phyloP scores from a whole-genome alignment of 92 coral and sea anemone species.

The Porites rus region DNA sequence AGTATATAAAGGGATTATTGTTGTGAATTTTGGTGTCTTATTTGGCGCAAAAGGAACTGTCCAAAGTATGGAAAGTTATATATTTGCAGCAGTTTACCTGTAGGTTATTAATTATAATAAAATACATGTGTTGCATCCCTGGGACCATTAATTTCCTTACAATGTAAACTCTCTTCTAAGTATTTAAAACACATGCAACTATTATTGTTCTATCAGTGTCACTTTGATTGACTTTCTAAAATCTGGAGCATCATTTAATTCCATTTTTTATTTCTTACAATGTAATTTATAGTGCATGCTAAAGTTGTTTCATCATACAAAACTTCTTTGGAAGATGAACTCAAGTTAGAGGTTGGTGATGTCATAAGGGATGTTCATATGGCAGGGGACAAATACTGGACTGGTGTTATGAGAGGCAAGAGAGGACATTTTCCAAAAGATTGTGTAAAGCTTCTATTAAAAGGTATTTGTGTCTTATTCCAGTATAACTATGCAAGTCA shows the following conservation, averaged over 20 bases:
- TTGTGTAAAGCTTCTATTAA: conserved; percentile 47
- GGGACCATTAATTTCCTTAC: no score
- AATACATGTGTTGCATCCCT: no score
- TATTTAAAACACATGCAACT: no score
- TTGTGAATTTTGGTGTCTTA: no score
- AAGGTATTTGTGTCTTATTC: conserved; percentile 39
- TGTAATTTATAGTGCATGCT: conserved; percentile 42
- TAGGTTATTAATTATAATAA: no score
- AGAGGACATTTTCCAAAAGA: conserved; percentile 69
- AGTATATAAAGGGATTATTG: no score
- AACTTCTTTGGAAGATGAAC: conserved; percentile 64
- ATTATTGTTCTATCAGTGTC: not conserved
- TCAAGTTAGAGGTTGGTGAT: conserved; percentile 54
- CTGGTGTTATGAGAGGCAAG: conserved; percentile 43
- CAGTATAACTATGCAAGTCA: not conserved
- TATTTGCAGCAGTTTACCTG: no score
- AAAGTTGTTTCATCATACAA: conserved; percentile 47
- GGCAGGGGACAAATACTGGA: conserved; percentile 60
- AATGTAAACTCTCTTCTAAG: no score
- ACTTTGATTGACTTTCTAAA: not conserved
- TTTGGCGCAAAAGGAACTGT: no score
- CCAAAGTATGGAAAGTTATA: no score
- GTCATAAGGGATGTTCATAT: conserved; percentile 53
- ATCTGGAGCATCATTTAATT: not conserved
- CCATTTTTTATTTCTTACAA: not conserved